A percentile compares a stretch with the other conserved stretches of the same genome.
Evolutionary conservation across 2,113 vertebrate genomes (phyloP).

Genomic region (Rhynchomys soricoides): DNA sequence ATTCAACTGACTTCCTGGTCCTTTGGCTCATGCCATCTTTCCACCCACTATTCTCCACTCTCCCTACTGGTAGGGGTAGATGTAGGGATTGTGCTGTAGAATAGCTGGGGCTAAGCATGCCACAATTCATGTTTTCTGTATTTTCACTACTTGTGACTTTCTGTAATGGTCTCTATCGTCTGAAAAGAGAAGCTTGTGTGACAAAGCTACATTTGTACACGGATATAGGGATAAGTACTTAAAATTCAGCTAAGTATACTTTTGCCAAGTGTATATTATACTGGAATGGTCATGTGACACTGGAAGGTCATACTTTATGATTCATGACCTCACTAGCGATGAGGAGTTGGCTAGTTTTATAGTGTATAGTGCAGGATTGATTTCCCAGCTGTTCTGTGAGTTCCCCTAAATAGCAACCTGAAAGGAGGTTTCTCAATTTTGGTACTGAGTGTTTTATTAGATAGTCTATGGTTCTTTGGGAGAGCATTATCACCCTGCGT

Average conservation of each 20-base stretch:
- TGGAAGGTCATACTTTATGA: background rate
- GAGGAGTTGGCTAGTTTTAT: background rate
- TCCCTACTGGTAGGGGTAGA: background rate
- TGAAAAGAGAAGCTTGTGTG: background rate
- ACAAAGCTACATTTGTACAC: background rate
- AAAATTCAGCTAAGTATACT: background rate
- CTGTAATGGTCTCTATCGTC: background rate
- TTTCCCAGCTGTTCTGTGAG: background rate
- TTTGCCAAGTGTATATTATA: too few relatives aligned
- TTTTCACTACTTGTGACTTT: background rate
- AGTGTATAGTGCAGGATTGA: background rate
- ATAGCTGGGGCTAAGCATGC: background rate
- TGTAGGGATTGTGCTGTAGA: background rate
- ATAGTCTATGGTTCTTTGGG: background rate
- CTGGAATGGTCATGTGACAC: background rate
- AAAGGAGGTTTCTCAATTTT: background rate
- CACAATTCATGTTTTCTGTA: background rate
- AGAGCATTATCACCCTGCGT: background rate
- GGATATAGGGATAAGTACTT: background rate
- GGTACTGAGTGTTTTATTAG: background rate
- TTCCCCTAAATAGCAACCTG: background rate
- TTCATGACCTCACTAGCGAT: background rate
- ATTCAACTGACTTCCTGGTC: background rate
- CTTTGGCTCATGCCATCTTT: background rate
- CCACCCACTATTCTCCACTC: background rate